Evolutionary conservation across 2,113 vertebrate species (phyloP), one percentile per base, ranked within the genome.

Genomic region (Leptodactylus fuscus): DNA sequence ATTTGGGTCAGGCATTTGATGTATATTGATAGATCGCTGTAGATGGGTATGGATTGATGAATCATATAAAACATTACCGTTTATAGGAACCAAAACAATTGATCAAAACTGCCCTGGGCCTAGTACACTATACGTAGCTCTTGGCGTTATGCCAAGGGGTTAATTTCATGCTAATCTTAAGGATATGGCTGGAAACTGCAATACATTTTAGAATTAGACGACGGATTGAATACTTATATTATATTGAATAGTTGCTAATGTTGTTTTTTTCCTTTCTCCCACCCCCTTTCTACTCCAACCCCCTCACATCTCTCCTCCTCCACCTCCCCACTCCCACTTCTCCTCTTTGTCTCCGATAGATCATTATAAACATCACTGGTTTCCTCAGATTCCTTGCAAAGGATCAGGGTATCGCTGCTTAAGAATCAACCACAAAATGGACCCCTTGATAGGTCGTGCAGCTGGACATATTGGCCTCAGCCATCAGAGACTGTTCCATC

Each of bases 351-450:
- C 71, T 85, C 82, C 62, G 71, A 79, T 87, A 94, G 94, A 95
- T 81, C 93, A 94, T 87, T 95, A 95, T 88, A 87, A 86, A 81
- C 92, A 94, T 85, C 94, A 94, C 89, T 95, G 94, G 93, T 95
- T 94, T 87, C 94, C 94, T 18, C 88, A 91, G 53, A 85, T 88
- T 85, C 94, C 94, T 24, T 94, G 90, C 88, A 90, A 87, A 88
- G 94, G 94, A 79, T 95, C 94, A 0, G 94, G 93, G 18, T 95
- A 95, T 88, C 92, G 93, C 62, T 95, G 94, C 88, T 90, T 95
- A 81, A 87, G 94, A 88, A 95, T 95, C 91, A 94, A 94, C 89
- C 94, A 94, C 88, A 91, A 92, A 90, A 94, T 94, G 93, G 94
- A 95, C 88, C 94, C 94, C 20, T 88, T 95, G 90, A 90, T 95